Evolutionary conservation across 2,113 vertebrate species (phyloP).

Genomic region (Pandion haliaetus): DNA sequence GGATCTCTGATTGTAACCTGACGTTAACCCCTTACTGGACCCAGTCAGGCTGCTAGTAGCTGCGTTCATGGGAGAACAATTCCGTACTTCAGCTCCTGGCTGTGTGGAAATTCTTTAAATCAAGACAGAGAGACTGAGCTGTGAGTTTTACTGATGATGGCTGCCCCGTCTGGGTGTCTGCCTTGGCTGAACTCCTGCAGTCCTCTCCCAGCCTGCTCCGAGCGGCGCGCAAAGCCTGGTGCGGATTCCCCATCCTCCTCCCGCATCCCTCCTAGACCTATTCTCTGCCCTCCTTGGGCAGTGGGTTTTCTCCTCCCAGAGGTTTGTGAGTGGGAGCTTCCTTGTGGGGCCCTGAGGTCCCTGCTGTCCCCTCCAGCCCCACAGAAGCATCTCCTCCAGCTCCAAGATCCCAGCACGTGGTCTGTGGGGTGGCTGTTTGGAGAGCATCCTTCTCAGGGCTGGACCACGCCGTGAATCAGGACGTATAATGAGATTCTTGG

Average conservation of each 20-base stretch:
- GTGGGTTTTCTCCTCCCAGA: accelerated
- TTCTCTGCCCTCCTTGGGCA: background rate
- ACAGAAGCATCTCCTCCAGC: background rate
- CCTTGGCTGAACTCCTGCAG: background rate
- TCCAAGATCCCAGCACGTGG: accelerated
- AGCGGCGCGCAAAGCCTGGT: background rate
- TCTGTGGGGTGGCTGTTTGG: background rate
- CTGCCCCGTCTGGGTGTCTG: background rate
- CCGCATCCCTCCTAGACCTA: background rate
- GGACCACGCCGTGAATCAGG: background rate
- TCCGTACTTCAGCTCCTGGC: background rate
- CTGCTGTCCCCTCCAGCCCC: background rate
- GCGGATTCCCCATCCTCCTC: background rate
- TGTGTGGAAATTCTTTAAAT: background rate
- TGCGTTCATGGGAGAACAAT: background rate
- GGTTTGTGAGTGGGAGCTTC: background rate
- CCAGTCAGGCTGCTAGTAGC: background rate
- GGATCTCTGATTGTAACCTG: background rate
- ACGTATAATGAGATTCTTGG: slow-evolving; percentile 27
- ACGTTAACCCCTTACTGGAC: background rate
- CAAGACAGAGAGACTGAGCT: background rate
- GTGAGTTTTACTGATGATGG: background rate
- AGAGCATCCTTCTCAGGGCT: background rate
- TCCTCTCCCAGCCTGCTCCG: background rate
- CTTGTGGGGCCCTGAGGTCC: accelerated